phyloP scores from a whole-genome alignment of 2,113 vertebrate species.

The Pollachius pollachius region DNA sequence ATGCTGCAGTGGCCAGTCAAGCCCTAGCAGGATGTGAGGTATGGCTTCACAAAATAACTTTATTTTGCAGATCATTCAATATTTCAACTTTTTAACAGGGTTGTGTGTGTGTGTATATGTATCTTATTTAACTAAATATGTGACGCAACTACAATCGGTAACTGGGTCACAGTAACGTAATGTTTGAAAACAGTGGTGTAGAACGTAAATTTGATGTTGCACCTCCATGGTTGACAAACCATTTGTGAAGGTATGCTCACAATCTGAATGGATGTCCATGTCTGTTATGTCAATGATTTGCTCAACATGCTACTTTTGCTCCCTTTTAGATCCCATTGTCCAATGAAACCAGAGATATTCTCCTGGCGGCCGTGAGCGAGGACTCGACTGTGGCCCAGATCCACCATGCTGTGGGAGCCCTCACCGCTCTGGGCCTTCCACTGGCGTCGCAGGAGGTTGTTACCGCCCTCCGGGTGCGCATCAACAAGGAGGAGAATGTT shows the following conservation, averaged over 20 bases:
- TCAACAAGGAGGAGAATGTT: conserved; percentile 93
- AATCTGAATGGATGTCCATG: too few species aligned
- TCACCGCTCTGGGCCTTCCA: conserved; percentile 87
- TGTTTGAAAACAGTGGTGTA: too few species aligned
- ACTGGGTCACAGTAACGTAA: neutral
- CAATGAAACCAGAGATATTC: conserved; percentile 92
- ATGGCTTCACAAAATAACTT: conserved; percentile 6
- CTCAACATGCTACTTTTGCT: neutral
- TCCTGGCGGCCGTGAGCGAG: conserved; percentile 90
- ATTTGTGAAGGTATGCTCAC: too few species aligned
- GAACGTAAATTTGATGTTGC: too few species aligned
- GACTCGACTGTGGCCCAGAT: conserved; percentile 91
- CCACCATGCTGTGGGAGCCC: conserved; percentile 86
- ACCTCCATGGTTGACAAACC: too few species aligned
- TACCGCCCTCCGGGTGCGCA: conserved; percentile 82
- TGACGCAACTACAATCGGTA: too few species aligned
- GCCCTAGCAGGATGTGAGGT: conserved; percentile 90
- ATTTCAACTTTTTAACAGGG: too few species aligned
- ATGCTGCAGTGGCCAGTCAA: conserved; percentile 85
- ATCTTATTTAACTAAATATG: neutral
- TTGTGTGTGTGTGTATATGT: neutral
- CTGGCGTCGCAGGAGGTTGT: conserved; percentile 91
- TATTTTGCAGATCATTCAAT: too few species aligned
- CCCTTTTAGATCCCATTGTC: conserved; percentile 83
- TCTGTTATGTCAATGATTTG: too few species aligned